Evolutionary conservation across 2,888 invertebrate genomes (phyloP).

Genomic region (Cataglyphis livida): DNA sequence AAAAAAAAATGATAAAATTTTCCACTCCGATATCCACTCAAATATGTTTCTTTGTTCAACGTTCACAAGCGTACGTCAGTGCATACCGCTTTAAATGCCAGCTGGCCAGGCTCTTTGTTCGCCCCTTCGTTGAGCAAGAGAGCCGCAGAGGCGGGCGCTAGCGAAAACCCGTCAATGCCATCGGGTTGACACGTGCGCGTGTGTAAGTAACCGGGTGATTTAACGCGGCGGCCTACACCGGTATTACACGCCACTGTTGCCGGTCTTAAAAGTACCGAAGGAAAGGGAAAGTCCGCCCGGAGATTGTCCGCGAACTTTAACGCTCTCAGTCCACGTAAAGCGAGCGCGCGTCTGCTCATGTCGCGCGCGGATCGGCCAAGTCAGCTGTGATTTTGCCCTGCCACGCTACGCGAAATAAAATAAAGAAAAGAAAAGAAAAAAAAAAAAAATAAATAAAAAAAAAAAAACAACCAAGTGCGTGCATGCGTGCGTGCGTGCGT

Average conservation of each 20-base stretch:
- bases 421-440: not conserved
- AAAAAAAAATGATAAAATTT: not conserved
- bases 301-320: conserved; percentile 67
- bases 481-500: conserved; percentile 4
- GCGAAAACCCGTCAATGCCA: conserved; percentile 62
- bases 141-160: not conserved
- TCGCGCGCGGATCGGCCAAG: conserved; percentile 13
- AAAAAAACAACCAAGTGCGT: conserved; percentile 9
- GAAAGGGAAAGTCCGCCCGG: conserved; percentile 79
- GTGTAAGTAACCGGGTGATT: conserved; percentile 63
- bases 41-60: not conserved
- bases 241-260: conserved; percentile 49
- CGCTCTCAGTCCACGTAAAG: conserved; percentile 73
- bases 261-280: conserved; percentile 70
- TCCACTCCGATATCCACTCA: not conserved
- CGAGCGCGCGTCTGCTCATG: conserved; percentile 65
- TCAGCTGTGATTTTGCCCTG: not conserved
- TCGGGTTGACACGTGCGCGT: conserved; percentile 24
- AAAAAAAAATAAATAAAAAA: too few relatives aligned
- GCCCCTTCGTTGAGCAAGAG: conserved; percentile 35
- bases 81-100: not conserved
- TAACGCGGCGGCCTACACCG: conserved; percentile 42
- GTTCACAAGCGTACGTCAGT: not conserved
- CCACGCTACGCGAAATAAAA: not conserved
- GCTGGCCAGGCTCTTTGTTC: conserved; percentile 53